These are phyloP conservation scores for Lontra canadensis DNA, from an alignment of 2,113 vertebrate genomes.

Conservation along the genomic window DNA sequence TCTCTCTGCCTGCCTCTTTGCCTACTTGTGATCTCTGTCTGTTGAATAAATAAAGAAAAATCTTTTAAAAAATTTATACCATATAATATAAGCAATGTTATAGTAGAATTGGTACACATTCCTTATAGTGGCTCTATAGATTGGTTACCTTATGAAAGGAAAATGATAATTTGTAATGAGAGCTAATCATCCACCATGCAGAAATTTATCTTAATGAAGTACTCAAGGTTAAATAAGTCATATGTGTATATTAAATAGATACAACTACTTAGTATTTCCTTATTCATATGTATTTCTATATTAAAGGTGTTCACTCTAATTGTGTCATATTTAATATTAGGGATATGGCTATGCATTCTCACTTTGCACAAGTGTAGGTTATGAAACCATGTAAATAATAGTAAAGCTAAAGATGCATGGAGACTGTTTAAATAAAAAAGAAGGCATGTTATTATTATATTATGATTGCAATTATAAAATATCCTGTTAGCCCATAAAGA, in stretches of 20 bases:
- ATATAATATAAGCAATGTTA: neutral
- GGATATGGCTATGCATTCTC: neutral
- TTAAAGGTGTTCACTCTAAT: neutral
- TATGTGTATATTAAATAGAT: neutral
- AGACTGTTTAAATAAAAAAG: neutral
- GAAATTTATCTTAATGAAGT: conserved; percentile 8
- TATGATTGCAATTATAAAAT: conserved; percentile 3
- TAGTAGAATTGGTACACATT: neutral
- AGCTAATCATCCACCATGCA: neutral
- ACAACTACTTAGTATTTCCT: neutral
- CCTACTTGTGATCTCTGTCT: too few species aligned
- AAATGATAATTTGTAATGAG: neutral
- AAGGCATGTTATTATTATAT: neutral
- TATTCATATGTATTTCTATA: neutral
- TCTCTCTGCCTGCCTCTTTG: too few species aligned
- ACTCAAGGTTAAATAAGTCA: neutral
- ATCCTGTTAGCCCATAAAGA: neutral
- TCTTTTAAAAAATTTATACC: neutral
- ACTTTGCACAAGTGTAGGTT: neutral
- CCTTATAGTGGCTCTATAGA: neutral
- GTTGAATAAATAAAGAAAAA: neutral
- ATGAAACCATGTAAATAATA: neutral
- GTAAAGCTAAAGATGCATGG: neutral
- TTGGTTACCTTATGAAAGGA: neutral
- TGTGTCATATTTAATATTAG: neutral